Conservation (phyloP, 2,888 invertebrate species). For the Slavum lentiscoides region DNA sequence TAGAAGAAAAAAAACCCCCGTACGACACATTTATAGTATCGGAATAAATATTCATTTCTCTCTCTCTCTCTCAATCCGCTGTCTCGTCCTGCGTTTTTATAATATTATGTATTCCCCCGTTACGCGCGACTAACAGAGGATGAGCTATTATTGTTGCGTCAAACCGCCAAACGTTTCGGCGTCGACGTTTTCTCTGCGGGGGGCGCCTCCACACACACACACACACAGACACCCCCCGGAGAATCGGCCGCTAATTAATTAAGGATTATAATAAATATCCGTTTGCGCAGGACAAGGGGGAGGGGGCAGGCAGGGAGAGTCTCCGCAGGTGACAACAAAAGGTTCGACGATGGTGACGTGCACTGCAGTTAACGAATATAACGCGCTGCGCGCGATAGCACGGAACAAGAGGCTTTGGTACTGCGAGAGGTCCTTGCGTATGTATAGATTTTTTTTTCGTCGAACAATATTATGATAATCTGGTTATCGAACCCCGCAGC, state of each 20-base stretch:
- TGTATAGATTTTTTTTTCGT: slow-evolving; percentile 3
- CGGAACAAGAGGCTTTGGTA: not conserved
- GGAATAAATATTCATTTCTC: too few relatives aligned
- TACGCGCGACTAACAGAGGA: too few relatives aligned
- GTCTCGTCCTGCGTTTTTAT: too few relatives aligned
- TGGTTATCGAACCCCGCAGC: slow-evolving; percentile 46
- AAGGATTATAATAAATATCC: slow-evolving; percentile 36
- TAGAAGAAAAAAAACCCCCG: too few relatives aligned
- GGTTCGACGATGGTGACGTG: not conserved
- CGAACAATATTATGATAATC: slow-evolving; percentile 16
- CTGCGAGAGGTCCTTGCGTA: not conserved
- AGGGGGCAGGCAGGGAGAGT: not conserved
- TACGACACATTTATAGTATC: too few relatives aligned
- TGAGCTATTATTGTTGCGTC: too few relatives aligned
- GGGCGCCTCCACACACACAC: too few relatives aligned
- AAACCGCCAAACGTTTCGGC: too few relatives aligned
- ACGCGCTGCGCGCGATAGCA: not conserved
- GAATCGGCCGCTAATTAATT: slow-evolving; percentile 39
- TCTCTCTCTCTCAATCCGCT: too few relatives aligned
- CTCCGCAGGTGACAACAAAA: slow-evolving; percentile 42
- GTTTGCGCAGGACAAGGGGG: not conserved
- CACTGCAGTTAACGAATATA: not conserved
- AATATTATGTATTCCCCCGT: too few relatives aligned
- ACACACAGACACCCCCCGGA: too few relatives aligned
- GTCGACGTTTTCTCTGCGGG: too few relatives aligned